Evolutionary conservation across 1,140 invertebrate species (phyloP), one percentile per base, ranked within the genome.

Genomic region (Neodiprion fabricii): DNA sequence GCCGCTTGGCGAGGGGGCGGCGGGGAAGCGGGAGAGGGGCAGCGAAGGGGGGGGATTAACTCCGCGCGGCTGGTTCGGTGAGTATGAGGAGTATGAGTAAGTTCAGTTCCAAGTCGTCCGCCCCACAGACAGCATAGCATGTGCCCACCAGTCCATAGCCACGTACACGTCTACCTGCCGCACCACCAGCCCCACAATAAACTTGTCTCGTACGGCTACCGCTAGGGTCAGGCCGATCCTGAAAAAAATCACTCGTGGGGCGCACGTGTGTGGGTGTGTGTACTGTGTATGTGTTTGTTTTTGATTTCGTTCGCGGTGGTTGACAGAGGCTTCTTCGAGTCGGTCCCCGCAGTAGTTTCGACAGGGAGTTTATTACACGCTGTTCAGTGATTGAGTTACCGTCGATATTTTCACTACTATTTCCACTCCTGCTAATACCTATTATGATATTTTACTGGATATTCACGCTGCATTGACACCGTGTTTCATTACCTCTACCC

Each of bases 171-270:
- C 72, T 79, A 83, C 74, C 78, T 81, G 75, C 81, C 79, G 74
- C 80, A 85, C 73, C 81, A 83, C 70, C 84, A 86, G 71, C 79
- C 81, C 72, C 79, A 83, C 72, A 81, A 83, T 81, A 83, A 85
- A 79, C 83, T 85, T 74, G 84, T 82, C 67, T 83, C 82, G 49
- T 85, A 85, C 82, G 85, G 83, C 75, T 85, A 86, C 78, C 85
- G 86, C 82, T 87, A 87, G 79, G 70, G 74, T 72, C 67, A 1
- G 4, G 14, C 53, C 11, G 10, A 70, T 72, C 70, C 2, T 67
- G 61, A 74, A 48, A 69, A 67, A 71, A 73, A 75, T 76, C 77
- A 75, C 75, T 72, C 70, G 50, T 68, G 74, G 73, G 73, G 74
- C 75, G 72, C 74, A 17, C 12, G 61, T 14, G 12, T 65, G 61